Base-by-base conservation (phyloP, 2,797 vertebrate genomes). In the Chelon labrosus region DNA sequence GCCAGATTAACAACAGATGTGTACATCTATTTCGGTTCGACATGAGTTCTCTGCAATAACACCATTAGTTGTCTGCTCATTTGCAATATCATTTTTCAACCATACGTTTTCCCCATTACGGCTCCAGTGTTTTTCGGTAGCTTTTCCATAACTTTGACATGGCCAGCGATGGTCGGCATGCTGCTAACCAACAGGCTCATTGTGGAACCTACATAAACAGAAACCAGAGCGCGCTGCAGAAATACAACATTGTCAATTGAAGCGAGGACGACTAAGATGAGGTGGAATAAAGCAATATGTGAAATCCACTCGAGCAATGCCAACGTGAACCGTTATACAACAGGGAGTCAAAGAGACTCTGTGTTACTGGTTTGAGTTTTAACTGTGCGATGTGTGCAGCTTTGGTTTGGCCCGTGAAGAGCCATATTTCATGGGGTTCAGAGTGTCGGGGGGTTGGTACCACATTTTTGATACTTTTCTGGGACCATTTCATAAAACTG, bases 1-100 rank as follows among this genome's bases (percentile, higher is more conserved):
- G 77, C 62, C 73, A 81, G 60, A 93, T 93, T 89, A 90, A 90
- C 86, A 93, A 89, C 92, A 94, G 90, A 92, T 93, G 92, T 91
- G 72, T 89, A 70, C 85, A 79, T 85, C 89, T 86, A 82, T 88
- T 89, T 87, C 38, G 52, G 79, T 88, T 86, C 72, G 55, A 86
- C 84, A 74, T 77, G 73, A 75, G 37, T 78, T 85, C 78, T 73
- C 77, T 89, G 68, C 84, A 88, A 86, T 87, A 86, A 87, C 87
- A 80, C 82, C 72, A 89, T 93, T 88, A 89, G 81, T 79, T 86
- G 88, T 83, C 86, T 88, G 81, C 83, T 89, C 79, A 76, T 91
- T 92, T 85, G 79, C 61, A 54, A 87, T 90, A 86, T 92, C 77
- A 67, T 87, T 88, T 93, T 91, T 90, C 85, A 90, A 72, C 70